A percentile compares a stretch with the other conserved stretches of the same genome.
phyloP scores from a whole-genome alignment of 2,888 invertebrate species.

The Brenthis hecate region DNA sequence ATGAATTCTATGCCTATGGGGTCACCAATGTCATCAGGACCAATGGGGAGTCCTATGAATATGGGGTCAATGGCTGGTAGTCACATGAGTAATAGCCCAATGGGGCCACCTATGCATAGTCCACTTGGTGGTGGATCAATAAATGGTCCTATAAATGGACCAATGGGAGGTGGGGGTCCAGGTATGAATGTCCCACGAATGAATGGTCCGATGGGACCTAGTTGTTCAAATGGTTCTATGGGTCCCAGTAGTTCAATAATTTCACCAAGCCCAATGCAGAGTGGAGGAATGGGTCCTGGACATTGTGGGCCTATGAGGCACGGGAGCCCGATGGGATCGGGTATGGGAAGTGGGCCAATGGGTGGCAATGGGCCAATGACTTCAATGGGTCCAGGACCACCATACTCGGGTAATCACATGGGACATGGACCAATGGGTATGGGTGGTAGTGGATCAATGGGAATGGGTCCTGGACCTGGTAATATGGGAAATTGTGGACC shows the following conservation, averaged over 20 bases:
- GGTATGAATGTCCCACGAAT: slow-evolving; percentile 81
- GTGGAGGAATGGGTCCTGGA: slow-evolving; percentile 76
- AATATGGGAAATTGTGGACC: slow-evolving; percentile 79
- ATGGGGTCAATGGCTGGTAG: slow-evolving; percentile 84
- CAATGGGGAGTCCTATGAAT: slow-evolving; percentile 89
- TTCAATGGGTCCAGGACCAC: slow-evolving; percentile 76
- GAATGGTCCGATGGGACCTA: slow-evolving; percentile 81
- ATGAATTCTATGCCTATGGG: slow-evolving; percentile 88
- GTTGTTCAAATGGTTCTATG: slow-evolving; percentile 82
- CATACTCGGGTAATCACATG: slow-evolving; percentile 77
- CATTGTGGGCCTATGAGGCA: slow-evolving; percentile 81
- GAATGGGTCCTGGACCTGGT: slow-evolving; percentile 76
- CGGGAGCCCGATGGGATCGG: slow-evolving; percentile 80
- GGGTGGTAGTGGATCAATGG: slow-evolving; percentile 75
- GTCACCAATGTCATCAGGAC: slow-evolving; percentile 86
- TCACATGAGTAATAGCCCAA: slow-evolving; percentile 87
- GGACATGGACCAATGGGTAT: slow-evolving; percentile 79
- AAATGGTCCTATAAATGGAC: slow-evolving; percentile 82
- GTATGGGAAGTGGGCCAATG: slow-evolving; percentile 83
- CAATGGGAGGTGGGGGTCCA: slow-evolving; percentile 84
- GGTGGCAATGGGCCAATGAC: slow-evolving; percentile 78
- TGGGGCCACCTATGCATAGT: slow-evolving; percentile 90
- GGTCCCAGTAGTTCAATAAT: slow-evolving; percentile 81
- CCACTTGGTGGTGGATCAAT: slow-evolving; percentile 83
- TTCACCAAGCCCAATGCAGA: slow-evolving; percentile 79